These are phyloP conservation scores for Leptarthrus brevirostris DNA, from an alignment of 2,888 invertebrate species.

Conservation along the genomic window DNA sequence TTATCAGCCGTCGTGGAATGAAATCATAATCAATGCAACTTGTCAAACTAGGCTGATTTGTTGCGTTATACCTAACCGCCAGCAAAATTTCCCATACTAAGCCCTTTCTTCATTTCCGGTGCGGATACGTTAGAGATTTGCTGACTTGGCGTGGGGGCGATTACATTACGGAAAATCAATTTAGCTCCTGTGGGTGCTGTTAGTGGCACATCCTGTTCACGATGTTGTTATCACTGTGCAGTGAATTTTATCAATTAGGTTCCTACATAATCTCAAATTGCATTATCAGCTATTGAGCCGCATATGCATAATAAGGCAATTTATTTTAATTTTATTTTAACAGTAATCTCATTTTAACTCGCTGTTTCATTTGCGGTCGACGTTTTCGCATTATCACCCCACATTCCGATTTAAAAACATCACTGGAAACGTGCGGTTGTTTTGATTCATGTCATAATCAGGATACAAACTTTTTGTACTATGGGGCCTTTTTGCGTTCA, in stretches of 20 bases:
- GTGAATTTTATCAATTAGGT: slow-evolving; percentile 46
- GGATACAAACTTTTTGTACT: not conserved
- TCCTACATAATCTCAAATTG: slow-evolving; percentile 38
- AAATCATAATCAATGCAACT: slow-evolving; percentile 16
- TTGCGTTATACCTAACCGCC: slow-evolving; percentile 20
- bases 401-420: slow-evolving; percentile 12
- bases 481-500: not conserved
- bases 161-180: slow-evolving; percentile 41
- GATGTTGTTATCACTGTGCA: slow-evolving; percentile 32
- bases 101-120: not conserved
- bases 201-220: slow-evolving; percentile 23
- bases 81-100: slow-evolving; percentile 24
- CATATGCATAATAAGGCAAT: slow-evolving; percentile 46
- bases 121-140: not conserved
- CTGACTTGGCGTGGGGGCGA: not conserved
- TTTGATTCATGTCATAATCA: slow-evolving; percentile 34
- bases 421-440: slow-evolving; percentile 15
- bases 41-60: slow-evolving; percentile 48
- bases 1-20: not conserved
- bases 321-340: slow-evolving; percentile 46
- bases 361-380: slow-evolving; percentile 37
- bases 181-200: slow-evolving; percentile 36
- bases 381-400: slow-evolving; percentile 27
- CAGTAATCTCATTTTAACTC: slow-evolving; percentile 41
- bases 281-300: slow-evolving; percentile 35